Evolutionary conservation across 2,888 invertebrate species (phyloP).

Genomic region (Timema cristinae): DNA sequence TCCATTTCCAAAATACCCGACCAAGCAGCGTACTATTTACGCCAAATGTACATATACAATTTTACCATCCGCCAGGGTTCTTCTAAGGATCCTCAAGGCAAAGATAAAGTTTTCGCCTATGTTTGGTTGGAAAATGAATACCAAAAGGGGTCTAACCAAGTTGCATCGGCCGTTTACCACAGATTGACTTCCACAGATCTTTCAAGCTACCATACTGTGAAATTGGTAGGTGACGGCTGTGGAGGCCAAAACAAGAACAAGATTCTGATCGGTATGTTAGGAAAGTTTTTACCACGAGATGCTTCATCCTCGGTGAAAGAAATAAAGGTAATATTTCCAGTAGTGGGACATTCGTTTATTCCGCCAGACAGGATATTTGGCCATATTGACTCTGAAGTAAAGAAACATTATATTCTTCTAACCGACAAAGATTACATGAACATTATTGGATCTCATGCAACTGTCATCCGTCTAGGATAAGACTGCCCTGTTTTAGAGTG

Average conservation of each 20-base stretch:
- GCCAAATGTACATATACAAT: not conserved
- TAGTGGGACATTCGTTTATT: not conserved
- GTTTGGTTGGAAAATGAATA: constrained; percentile 13
- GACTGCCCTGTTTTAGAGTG: not conserved
- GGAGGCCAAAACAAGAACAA: constrained; percentile 11
- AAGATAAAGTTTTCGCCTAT: not conserved
- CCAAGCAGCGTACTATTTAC: constrained; percentile 1
- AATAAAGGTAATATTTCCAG: not conserved
- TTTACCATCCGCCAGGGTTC: not conserved
- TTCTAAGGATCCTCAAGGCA: not conserved
- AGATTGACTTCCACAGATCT: not conserved
- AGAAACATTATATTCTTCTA: not conserved
- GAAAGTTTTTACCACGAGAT: not conserved
- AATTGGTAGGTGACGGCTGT: constrained; percentile 1
- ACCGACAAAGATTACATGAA: not conserved
- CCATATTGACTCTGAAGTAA: not conserved
- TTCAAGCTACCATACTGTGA: not conserved
- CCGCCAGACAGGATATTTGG: not conserved
- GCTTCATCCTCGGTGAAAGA: not conserved
- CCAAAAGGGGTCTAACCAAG: constrained; percentile 3
- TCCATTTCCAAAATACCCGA: not conserved
- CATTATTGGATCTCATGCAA: not conserved
- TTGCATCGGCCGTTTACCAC: not conserved
- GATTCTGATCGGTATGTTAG: not conserved
- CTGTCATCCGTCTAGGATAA: not conserved